phyloP scores from a whole-genome alignment of 2,113 vertebrate species.

The Lipotes vexillifer region DNA sequence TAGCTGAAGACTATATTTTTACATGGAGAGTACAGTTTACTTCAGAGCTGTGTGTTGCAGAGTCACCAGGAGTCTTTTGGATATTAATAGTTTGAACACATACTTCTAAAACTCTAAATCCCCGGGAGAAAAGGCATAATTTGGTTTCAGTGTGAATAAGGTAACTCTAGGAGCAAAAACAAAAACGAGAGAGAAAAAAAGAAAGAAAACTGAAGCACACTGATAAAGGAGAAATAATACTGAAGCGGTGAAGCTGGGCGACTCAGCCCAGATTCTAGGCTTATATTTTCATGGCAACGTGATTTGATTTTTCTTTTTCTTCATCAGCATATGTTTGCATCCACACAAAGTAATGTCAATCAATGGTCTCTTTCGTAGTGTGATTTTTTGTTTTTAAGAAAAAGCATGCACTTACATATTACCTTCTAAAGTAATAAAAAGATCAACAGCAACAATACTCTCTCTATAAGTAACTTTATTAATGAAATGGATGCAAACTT shows the following conservation, averaged over 20 bases:
- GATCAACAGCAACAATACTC: not conserved
- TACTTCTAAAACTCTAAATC: conserved; percentile 6
- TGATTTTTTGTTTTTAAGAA: not conserved
- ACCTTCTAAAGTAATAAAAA: not conserved
- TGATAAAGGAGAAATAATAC: not conserved
- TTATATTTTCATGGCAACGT: not conserved
- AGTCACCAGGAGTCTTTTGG: not conserved
- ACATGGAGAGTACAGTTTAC: not conserved
- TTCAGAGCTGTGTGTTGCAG: not conserved
- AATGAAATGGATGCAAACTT: not conserved
- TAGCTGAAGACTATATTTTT: conserved; percentile 2
- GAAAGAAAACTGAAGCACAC: not conserved
- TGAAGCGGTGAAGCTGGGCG: not conserved
- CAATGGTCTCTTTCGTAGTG: not conserved
- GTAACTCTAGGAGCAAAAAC: not conserved
- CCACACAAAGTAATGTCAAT: not conserved
- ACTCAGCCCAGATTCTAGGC: not conserved
- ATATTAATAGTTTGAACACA: not conserved
- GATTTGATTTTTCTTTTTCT: not conserved
- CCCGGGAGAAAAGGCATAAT: not conserved
- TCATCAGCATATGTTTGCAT: not conserved
- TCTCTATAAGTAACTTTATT: not conserved
- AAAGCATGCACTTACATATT: not conserved
- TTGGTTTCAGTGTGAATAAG: not conserved
- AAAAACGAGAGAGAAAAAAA: no score